These are phyloP conservation scores for Crenuchus spilurus DNA, from an alignment of 2,797 vertebrate genomes.

Conservation along the genomic window DNA sequence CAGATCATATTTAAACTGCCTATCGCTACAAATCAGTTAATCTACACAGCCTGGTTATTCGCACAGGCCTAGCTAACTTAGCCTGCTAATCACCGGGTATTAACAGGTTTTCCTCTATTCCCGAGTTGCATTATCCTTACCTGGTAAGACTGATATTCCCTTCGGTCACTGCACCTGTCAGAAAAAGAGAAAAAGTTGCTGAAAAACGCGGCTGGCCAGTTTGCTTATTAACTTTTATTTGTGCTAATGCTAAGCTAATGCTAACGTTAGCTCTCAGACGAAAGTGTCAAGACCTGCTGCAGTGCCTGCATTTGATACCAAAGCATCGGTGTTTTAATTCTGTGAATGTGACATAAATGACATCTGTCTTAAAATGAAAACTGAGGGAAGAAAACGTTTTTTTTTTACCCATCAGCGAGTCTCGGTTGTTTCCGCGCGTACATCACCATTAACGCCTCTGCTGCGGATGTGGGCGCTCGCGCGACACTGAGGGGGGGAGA, in stretches of 20 bases:
- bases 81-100: no score
- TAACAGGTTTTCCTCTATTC: background rate
- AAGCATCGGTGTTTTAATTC: conserved; percentile 59
- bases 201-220: background rate
- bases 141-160: conserved; percentile 98
- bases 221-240: conserved; percentile 25
- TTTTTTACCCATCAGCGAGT: conserved; percentile 98
- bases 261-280: background rate
- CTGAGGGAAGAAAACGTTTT: conserved; percentile 56
- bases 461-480: conserved; percentile 84
- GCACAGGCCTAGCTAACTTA: no score
- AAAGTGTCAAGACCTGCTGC: background rate
- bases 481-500: conserved; percentile 74
- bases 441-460: conserved; percentile 99
- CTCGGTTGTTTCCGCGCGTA: conserved; percentile 99
- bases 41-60: no score
- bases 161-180: conserved; percentile 96
- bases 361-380: conserved; percentile 28
- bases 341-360: conserved; percentile 72
- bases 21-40: no score
- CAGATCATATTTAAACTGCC: no score
- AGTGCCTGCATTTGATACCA: background rate
- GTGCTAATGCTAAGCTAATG: background rate
- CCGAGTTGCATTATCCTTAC: conserved; percentile 64
- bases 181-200: conserved; percentile 43